phyloP scores from a whole-genome alignment of 2,797 vertebrate species.

The Coregonus suidteri region DNA sequence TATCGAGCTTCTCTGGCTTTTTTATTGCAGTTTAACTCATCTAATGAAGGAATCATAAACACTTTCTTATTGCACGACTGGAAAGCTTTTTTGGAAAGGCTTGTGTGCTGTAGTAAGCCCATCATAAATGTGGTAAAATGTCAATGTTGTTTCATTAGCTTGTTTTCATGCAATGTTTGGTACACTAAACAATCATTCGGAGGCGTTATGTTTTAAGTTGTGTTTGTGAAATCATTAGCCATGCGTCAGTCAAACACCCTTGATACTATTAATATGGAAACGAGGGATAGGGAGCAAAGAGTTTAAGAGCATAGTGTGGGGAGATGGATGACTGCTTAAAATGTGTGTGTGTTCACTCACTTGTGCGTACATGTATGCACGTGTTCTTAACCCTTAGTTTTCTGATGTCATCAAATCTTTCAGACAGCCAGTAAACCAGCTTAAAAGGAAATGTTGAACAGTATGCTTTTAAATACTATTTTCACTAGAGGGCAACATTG shows the following conservation, averaged over 20 bases:
- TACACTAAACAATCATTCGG: background rate
- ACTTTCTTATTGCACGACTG: background rate
- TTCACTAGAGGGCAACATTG: constrained; percentile 4
- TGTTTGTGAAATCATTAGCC: background rate
- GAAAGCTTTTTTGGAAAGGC: background rate
- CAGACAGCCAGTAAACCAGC: no score
- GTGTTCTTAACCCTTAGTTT: no score
- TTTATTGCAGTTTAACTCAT: no score
- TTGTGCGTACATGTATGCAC: no score
- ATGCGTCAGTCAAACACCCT: background rate
- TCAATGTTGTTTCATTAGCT: background rate
- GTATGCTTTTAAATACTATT: background rate
- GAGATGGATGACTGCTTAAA: background rate
- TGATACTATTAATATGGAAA: background rate
- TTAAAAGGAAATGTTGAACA: background rate
- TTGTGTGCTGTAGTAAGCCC: background rate
- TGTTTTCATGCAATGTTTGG: background rate
- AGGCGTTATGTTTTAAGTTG: background rate
- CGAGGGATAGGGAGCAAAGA: background rate
- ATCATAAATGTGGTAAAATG: background rate
- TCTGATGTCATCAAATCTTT: no score
- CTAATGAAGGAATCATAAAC: background rate
- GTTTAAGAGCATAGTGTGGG: background rate
- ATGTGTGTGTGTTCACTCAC: no score
- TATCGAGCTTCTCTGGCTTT: no score